Percentiles rank a stretch among this genome's conserved stretches.
Evolutionary conservation across 2,113 vertebrate species (phyloP).

Genomic region (Jacana jacana): DNA sequence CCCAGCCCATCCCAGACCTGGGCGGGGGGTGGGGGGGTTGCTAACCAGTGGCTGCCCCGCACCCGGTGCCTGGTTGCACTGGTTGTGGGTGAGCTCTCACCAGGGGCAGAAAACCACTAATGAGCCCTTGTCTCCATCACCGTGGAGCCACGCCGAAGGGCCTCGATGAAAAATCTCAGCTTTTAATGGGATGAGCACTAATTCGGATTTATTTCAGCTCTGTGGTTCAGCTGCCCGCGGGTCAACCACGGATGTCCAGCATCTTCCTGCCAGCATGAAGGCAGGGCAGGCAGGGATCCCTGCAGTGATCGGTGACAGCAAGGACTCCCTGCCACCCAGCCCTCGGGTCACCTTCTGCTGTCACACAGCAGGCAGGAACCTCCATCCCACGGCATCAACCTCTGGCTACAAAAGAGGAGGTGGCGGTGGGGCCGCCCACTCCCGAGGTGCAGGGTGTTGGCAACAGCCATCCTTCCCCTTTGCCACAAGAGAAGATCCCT

Average conservation of each 20-base stretch:
- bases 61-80: too few relatives aligned
- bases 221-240: background rate
- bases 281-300: background rate
- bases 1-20: background rate
- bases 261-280: background rate
- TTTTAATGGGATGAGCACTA: background rate
- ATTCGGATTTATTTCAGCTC: background rate
- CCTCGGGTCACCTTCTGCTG: background rate
- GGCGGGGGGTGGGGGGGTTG: too few relatives aligned
- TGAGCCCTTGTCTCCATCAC: background rate
- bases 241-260: background rate
- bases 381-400: accelerated
- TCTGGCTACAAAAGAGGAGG: background rate
- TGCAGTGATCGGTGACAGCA: background rate
- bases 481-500: accelerated
- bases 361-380: background rate
- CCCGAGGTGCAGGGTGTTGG: accelerated
- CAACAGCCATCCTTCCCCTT: background rate
- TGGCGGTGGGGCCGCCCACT: background rate
- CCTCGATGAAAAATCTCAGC: background rate
- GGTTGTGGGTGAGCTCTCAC: background rate
- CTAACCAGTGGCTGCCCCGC: too few relatives aligned
- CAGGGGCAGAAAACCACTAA: accelerated
- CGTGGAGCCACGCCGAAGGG: accelerated
- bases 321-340: background rate